Conservation (phyloP, 2,888 invertebrate genomes). For the Lottia scabra region DNA sequence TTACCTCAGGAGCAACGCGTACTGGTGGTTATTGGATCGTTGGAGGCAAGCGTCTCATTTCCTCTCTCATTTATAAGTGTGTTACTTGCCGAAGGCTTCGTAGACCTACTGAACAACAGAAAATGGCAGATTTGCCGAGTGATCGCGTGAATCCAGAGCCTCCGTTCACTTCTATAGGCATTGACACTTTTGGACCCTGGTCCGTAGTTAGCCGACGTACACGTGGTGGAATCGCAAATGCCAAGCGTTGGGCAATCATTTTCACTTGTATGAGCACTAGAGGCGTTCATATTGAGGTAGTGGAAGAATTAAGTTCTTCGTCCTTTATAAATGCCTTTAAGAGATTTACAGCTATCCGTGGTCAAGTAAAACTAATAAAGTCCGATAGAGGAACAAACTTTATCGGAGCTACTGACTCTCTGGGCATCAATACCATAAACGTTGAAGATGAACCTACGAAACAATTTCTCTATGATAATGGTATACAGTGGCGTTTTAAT, state of each 20-base stretch:
- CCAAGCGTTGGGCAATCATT: constrained; percentile 34
- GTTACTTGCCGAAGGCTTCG: constrained; percentile 24
- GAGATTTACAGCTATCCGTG: too few species aligned
- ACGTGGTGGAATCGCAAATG: constrained; percentile 24
- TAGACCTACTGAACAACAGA: constrained; percentile 17
- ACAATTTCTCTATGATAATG: too few species aligned
- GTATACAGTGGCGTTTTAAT: too few species aligned
- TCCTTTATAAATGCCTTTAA: too few species aligned
- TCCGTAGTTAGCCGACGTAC: constrained; percentile 26
- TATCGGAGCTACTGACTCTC: too few species aligned
- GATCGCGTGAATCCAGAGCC: constrained; percentile 25
- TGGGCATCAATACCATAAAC: too few species aligned
- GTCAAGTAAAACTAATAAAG: too few species aligned
- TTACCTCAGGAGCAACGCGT: constrained; percentile 31
- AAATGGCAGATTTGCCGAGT: constrained; percentile 32
- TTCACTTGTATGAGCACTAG: constrained; percentile 36
- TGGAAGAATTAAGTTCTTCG: too few species aligned
- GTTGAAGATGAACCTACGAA: too few species aligned
- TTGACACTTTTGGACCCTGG: constrained; percentile 37
- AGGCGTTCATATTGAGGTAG: too few species aligned
- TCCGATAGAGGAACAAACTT: too few species aligned
- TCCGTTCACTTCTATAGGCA: constrained; percentile 28
- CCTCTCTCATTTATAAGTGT: constrained; percentile 21
- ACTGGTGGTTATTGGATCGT: constrained; percentile 31
- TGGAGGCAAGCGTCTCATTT: constrained; percentile 26